Evolutionary conservation across 2,113 vertebrate species (phyloP).

Genomic region (Pedionomus torquatus): DNA sequence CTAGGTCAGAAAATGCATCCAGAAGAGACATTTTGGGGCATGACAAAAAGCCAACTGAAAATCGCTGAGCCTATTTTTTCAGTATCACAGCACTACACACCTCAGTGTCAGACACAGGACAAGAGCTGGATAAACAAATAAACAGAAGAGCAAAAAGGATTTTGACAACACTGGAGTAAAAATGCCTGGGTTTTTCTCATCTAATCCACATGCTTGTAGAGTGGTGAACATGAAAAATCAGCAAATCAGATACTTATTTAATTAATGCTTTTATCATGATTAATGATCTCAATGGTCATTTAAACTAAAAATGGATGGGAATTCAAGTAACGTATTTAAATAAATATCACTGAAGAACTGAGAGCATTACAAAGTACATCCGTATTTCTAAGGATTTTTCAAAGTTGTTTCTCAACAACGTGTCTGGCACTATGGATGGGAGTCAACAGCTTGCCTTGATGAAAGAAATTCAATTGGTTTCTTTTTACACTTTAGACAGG

Average conservation of each 20-base stretch:
- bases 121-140: not conserved
- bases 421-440: not conserved
- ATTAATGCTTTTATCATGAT: conserved; percentile 57
- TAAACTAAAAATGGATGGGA: conserved; percentile 48
- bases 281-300: conserved; percentile 46
- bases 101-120: not conserved
- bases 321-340: not conserved
- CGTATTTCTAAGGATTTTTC: not conserved
- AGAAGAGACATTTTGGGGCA: not conserved
- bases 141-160: not conserved
- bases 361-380: not conserved
- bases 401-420: not conserved
- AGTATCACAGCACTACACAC: not conserved
- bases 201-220: not conserved
- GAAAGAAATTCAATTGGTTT: not conserved
- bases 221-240: conserved; percentile 37
- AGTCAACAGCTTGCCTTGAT: not conserved
- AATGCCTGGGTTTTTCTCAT: not conserved
- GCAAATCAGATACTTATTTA: conserved; percentile 57
- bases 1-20: conserved; percentile 16
- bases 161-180: not conserved
- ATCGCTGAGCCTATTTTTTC: not conserved
- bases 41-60: not conserved
- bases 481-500: not conserved
- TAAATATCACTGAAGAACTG: not conserved